Base-by-base conservation (phyloP, 2,797 vertebrate genomes). In the Malurus leucopterus region DNA sequence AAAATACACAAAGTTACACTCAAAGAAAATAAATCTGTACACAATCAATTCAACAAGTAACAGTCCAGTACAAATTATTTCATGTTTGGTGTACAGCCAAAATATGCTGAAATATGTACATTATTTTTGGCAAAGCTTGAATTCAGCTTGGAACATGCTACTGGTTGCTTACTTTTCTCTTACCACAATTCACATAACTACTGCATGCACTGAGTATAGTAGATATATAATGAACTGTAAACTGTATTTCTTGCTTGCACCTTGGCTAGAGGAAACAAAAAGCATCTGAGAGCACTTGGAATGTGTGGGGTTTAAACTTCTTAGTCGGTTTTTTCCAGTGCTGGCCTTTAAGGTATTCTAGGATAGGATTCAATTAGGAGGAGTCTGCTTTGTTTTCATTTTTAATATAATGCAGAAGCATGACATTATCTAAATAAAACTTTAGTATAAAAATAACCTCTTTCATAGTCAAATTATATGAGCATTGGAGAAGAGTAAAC, bases 41-140 rank as follows among this genome's bases (percentile, higher is more conserved):
- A 30, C 6, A 62, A 36, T 16, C 65, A 63, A 81, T 74, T 80
- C 70, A 71, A 81, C 26, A 71, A 81, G 55, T 34, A 89, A n/a
- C 17, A 65, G 41, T 23, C 57, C 32, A 43, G 15, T 83, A 74
- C 63, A 79, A 82, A 54, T 69, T 68, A 29, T 79, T 76, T 91
- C 41, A 17, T 46, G 34, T 43, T 76, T 75, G 57, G 29, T 86
- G 36, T 84, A 44, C 23, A 63, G 65, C 53, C 81, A 87, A 79
- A 70, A 49, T 67, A 43, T 30, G 21, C 71, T 78, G 71, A 69
- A 77, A 27, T 53, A 64, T 13, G 18, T 59, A 68, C 59, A 41
- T 86, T 88, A 30, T 77, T 86, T 92, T 90, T 92, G 86, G 72
- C 71, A 73, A 83, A 51, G 40, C 20, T 55, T 71, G 40, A 82